These are phyloP conservation scores for Drosophila sp. DNA, from an alignment of 1,140 invertebrate genomes.

Conservation along the genomic window DNA sequence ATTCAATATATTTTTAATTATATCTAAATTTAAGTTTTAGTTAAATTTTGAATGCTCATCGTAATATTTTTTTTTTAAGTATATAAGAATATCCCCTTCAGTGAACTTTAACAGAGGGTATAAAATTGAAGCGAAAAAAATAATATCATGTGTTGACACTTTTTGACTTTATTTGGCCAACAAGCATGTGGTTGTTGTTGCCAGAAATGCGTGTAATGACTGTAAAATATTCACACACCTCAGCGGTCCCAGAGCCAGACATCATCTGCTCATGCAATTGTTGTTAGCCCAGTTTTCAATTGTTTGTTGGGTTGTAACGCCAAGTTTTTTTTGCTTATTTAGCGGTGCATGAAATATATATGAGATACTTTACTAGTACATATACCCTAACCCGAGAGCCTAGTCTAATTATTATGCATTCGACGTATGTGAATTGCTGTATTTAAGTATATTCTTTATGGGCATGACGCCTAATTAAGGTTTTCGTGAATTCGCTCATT, in stretches of 20 bases:
- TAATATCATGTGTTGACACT: conserved; percentile 73
- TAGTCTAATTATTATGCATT: conserved; percentile 20
- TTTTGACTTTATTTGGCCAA: conserved; percentile 75
- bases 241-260: conserved; percentile 26
- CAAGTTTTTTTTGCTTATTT: conserved; percentile 26
- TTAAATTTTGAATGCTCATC: too few species aligned
- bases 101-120: too few species aligned
- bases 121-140: conserved; percentile 39
- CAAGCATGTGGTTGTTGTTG: conserved; percentile 53
- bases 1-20: too few species aligned
- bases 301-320: conserved; percentile 26
- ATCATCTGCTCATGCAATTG: conserved; percentile 56
- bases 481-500: conserved; percentile 12
- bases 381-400: not conserved
- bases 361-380: conserved; percentile 15
- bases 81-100: too few species aligned
- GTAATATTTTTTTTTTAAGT: too few species aligned
- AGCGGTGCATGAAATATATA: conserved; percentile 46
- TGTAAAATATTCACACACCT: conserved; percentile 80
- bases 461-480: conserved; percentile 25
- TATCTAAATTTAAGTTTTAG: too few species aligned
- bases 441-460: conserved; percentile 26
- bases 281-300: conserved; percentile 75
- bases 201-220: conserved; percentile 77
- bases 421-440: conserved; percentile 1